phyloP scores from a whole-genome alignment of 2,888 invertebrate genomes.

The Phasia obesa region DNA sequence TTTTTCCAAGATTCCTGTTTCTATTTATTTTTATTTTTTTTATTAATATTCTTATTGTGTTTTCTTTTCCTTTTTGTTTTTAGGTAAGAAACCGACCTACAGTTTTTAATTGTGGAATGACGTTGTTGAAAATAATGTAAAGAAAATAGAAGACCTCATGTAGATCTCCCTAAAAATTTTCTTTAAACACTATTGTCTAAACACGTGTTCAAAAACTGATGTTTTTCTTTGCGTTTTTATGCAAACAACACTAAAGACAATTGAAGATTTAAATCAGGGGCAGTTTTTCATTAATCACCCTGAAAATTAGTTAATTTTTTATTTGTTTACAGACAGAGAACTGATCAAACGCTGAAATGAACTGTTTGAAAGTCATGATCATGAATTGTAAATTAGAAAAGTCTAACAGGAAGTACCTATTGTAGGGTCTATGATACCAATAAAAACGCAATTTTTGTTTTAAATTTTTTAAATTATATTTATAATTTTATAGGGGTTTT shows the following conservation, averaged over 20 bases:
- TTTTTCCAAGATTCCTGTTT: too few species aligned
- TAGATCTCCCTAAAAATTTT: conserved; percentile 42
- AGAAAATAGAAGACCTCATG: neutral
- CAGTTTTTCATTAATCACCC: conserved; percentile 57
- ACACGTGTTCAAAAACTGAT: conserved; percentile 78
- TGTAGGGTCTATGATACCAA: neutral
- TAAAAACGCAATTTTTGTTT: neutral
- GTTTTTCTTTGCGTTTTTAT: conserved; percentile 1
- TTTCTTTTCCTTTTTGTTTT: conserved; percentile 41
- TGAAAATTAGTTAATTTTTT: conserved; percentile 50
- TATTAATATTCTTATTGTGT: conserved; percentile 41
- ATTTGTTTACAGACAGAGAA: neutral
- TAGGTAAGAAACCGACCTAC: conserved; percentile 30
- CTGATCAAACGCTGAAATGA: neutral
- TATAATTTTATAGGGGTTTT: conserved; percentile 23
- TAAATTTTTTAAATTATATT: conserved; percentile 28
- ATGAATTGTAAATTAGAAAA: neutral
- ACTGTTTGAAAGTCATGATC: conserved; percentile 5
- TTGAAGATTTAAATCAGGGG: conserved; percentile 39
- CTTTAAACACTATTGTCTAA: conserved; percentile 73
- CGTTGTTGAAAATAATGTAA: conserved; percentile 23
- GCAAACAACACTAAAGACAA: neutral
- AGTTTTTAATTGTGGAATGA: conserved; percentile 22
- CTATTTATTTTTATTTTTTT: neutral
- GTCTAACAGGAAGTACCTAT: conserved; percentile 6